phyloP scores from a whole-genome alignment of 2,113 vertebrate species.

The Aspidoscelis tigris region DNA sequence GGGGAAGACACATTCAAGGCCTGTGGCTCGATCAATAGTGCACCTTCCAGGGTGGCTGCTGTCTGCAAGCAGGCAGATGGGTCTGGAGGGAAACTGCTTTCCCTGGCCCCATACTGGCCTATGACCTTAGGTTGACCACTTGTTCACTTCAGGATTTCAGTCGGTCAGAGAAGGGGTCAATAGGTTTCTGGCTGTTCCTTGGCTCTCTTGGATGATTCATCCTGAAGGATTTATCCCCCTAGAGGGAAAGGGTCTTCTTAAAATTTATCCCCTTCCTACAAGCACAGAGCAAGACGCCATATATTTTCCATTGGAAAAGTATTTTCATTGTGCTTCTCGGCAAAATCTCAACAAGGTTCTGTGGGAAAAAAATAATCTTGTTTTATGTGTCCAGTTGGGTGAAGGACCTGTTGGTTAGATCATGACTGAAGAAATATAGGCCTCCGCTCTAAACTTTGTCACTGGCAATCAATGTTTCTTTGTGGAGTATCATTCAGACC shows the following conservation, averaged over 20 bases:
- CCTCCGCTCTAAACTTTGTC: neutral
- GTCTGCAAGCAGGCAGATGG: slow-evolving; percentile 62
- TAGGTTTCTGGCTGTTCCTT: slow-evolving; percentile 47
- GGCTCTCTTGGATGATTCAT: slow-evolving; percentile 53
- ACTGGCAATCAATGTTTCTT: neutral
- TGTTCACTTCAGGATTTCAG: slow-evolving; percentile 60
- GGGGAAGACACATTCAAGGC: slow-evolving; percentile 73
- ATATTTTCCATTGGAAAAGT: slow-evolving; percentile 62
- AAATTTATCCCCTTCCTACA: slow-evolving; percentile 46
- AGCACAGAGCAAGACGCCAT: slow-evolving; percentile 54
- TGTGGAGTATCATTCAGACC: neutral
- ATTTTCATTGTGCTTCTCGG: slow-evolving; percentile 48
- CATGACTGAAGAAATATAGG: slow-evolving; percentile 20
- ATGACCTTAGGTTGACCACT: slow-evolving; percentile 68
- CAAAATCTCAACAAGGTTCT: slow-evolving; percentile 6
- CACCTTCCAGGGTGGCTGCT: slow-evolving; percentile 63
- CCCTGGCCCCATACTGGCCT: slow-evolving; percentile 47
- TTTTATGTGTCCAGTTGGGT: slow-evolving; percentile 36
- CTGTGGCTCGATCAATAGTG: slow-evolving; percentile 60
- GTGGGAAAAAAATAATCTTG: slow-evolving; percentile 58
- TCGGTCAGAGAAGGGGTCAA: slow-evolving; percentile 42
- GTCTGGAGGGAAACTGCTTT: slow-evolving; percentile 59
- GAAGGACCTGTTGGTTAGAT: slow-evolving; percentile 32
- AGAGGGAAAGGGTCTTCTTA: slow-evolving; percentile 58
- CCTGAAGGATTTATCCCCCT: slow-evolving; percentile 72